Base-by-base conservation (phyloP, 2,113 vertebrate genomes). In the Hyaena hyaena region DNA sequence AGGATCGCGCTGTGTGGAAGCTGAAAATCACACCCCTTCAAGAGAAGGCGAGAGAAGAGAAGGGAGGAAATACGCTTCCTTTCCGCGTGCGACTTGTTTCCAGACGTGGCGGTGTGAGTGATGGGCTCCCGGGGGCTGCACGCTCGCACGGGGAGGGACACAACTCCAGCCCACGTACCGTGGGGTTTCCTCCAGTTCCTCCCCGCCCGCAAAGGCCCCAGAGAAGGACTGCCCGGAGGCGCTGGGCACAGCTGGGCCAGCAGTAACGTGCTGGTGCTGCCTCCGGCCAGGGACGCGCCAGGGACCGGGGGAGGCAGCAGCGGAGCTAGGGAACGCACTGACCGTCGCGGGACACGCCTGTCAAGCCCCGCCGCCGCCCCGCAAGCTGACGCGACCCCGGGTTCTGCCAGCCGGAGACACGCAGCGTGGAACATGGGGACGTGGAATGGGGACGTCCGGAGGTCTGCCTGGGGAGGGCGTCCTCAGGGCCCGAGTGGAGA, bases 31-130 rank as follows among this genome's bases (percentile, higher is more conserved):
- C 45, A 31, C 33, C 86, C 88, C 88, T 97, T 87, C 79, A 26
- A 65, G 97, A 97, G 80, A 92, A 97, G 89, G 79, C 39, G 39
- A 39, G 39, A 39, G 85, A 43, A 39, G 39, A 39, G 85, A 43
- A n/a, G 97, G 94, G 86, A 93, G 80, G 86, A 96, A 95, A 68
- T 50, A 93, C 97, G 97, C 95, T 97, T 98, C 97, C 43, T 96
- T 95, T 96, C 81, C 28, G 3, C 0, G 1, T 3, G 43, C 53
- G 6, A 24, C 76, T 73, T 43, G n/a, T 19, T 80, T 53, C 77
- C 19, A 7, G 65, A 12, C 43, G 31, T 15, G 24, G 31, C 9
- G 55, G 19, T 0, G 53, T 14, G 53, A 14, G 50, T 12, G 50
- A 50, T 11, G 10, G 16, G 0, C 23, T 61, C 68, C 31, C 1